phyloP scores from a whole-genome alignment of 2,888 invertebrate genomes.

The Hypselothyrea guttata region DNA sequence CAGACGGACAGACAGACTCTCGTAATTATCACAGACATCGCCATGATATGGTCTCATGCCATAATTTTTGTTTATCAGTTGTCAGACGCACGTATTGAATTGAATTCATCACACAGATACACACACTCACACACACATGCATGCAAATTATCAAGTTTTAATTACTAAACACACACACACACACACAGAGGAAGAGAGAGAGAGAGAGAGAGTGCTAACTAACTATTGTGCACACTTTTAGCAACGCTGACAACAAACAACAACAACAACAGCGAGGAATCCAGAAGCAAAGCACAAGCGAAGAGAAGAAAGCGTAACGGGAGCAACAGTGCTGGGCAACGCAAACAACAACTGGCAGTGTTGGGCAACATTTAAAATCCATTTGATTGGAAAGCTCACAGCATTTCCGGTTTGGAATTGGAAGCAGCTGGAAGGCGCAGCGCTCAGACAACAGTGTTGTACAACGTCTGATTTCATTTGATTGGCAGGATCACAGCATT shows the following conservation, averaged over 20 bases:
- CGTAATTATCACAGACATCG: constrained; percentile 59
- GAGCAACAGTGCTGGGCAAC: constrained; percentile 15
- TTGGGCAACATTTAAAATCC: neutral
- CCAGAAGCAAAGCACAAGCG: neutral
- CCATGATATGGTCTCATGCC: constrained; percentile 38
- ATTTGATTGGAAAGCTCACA: too few relatives aligned
- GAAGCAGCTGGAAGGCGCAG: too few relatives aligned
- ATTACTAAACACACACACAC: constrained; percentile 48
- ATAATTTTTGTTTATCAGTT: constrained; percentile 28
- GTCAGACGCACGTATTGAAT: constrained; percentile 14
- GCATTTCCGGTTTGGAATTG: too few relatives aligned
- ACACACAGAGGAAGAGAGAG: constrained; percentile 9
- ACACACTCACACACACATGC: constrained; percentile 41
- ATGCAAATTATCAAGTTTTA: constrained; percentile 70
- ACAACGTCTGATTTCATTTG: too few relatives aligned
- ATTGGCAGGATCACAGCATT: too few relatives aligned
- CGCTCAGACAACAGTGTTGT: too few relatives aligned
- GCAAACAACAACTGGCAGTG: neutral
- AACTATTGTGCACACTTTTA: constrained; percentile 64
- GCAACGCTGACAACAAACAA: constrained; percentile 49
- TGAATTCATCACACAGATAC: constrained; percentile 23
- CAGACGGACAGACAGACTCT: constrained; percentile 12
- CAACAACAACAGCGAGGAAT: constrained; percentile 7
- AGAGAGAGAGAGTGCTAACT: constrained; percentile 46
- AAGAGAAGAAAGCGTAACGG: constrained; percentile 1